Conservation (phyloP, 2,797 vertebrate species). For the Sternotherus odoratus region DNA sequence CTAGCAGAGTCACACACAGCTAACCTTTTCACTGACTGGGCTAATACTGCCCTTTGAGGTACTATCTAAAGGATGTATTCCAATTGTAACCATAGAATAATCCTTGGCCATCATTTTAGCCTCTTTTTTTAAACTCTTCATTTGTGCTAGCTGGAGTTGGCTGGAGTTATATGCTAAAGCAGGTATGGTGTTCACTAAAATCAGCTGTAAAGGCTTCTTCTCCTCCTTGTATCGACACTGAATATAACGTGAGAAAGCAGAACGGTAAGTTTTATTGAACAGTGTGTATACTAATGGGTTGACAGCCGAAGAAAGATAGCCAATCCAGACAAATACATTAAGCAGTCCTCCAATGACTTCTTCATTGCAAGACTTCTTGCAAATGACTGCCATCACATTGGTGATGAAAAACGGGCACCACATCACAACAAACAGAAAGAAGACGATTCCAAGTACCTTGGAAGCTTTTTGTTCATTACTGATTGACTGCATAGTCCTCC, state of each 20-base stretch:
- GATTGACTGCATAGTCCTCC: constrained; percentile 94
- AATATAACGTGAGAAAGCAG: constrained; percentile 92
- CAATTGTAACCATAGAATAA: constrained; percentile 75
- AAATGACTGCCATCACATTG: constrained; percentile 93
- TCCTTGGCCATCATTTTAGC: constrained; percentile 74
- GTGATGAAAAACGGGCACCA: constrained; percentile 99
- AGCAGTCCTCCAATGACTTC: constrained; percentile 87
- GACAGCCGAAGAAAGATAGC: constrained; percentile 95
- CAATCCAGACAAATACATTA: constrained; percentile 97
- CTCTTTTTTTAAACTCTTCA: constrained; percentile 82
- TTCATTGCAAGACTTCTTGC: constrained; percentile 86
- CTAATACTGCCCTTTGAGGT: constrained; percentile 60
- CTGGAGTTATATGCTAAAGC: constrained; percentile 90
- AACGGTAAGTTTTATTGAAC: constrained; percentile 95
- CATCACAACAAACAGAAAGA: constrained; percentile 97
- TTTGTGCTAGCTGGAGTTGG: constrained; percentile 83
- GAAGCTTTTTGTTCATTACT: constrained; percentile 97
- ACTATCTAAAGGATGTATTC: constrained; percentile 66
- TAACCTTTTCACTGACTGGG: constrained; percentile 79
- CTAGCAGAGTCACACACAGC: constrained; percentile 78
- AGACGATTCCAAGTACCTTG: constrained; percentile 97
- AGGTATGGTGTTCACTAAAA: constrained; percentile 95
- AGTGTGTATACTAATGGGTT: constrained; percentile 96
- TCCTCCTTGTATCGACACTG: constrained; percentile 91
- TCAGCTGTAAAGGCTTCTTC: constrained; percentile 92